Percentiles rank a stretch among this genome's conserved stretches.
phyloP scores from a whole-genome alignment of 2,113 vertebrate species.

The Uropsilus gracilis region DNA sequence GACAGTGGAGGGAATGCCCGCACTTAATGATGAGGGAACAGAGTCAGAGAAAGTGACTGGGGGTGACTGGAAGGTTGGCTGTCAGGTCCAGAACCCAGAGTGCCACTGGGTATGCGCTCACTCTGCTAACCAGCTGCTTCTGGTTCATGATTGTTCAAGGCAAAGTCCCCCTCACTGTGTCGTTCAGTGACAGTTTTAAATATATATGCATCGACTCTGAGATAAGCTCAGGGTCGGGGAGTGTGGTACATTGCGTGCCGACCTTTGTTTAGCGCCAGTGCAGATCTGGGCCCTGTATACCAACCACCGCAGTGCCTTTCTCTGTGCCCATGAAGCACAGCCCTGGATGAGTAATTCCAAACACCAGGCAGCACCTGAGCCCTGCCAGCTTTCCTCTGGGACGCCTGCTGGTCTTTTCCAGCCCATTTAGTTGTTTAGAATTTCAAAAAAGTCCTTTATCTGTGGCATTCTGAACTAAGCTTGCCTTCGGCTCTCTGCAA shows the following conservation, averaged over 20 bases:
- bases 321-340: not conserved
- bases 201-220: not conserved
- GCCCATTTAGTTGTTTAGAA: not conserved
- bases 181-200: slow-evolving; percentile 16
- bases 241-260: slow-evolving; percentile 26
- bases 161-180: not conserved
- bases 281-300: slow-evolving; percentile 8
- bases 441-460: not conserved
- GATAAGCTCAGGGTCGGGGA: not conserved
- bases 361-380: not conserved
- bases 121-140: not conserved
- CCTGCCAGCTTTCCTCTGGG: not conserved
- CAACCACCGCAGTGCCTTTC: not conserved
- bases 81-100: rapidly evolving
- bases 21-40: not conserved
- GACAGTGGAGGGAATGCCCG: not conserved
- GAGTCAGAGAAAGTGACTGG: not conserved
- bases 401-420: slow-evolving; percentile 4
- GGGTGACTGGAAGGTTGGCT: rapidly evolving
- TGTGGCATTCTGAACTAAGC: not conserved
- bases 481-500: not conserved
- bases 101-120: rapidly evolving
- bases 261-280: slow-evolving; percentile 29
- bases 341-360: not conserved
- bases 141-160: rapidly evolving